phyloP scores from a whole-genome alignment of 2,113 vertebrate genomes.

The Poeciliopsis occidentalis region DNA sequence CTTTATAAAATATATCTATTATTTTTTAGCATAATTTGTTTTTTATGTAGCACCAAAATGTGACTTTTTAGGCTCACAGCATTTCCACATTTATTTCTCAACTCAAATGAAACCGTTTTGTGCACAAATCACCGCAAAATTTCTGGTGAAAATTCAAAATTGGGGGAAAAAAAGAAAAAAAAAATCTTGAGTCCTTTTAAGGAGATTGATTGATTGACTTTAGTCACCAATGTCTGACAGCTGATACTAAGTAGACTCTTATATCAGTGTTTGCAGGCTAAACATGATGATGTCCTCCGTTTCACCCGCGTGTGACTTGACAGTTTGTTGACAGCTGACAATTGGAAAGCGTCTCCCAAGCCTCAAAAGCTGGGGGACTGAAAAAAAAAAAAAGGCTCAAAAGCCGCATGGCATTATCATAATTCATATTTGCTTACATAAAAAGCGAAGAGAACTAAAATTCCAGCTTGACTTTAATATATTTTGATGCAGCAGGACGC shows the following conservation, averaged over 20 bases:
- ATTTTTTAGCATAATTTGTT: neutral
- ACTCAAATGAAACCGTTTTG: neutral
- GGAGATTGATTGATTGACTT: neutral
- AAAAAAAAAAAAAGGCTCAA: neutral
- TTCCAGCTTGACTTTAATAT: neutral
- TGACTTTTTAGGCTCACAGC: neutral
- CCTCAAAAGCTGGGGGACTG: neutral
- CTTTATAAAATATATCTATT: neutral
- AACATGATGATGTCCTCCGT: constrained; percentile 10
- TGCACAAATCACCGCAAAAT: neutral
- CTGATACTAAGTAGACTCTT: neutral
- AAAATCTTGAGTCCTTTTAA: neutral
- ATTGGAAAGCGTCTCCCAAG: constrained; percentile 1
- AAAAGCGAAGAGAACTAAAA: neutral
- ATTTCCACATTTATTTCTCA: neutral
- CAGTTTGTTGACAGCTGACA: constrained; percentile 8
- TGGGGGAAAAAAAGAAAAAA: neutral
- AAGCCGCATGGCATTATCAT: neutral
- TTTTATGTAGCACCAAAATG: neutral
- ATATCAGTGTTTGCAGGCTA: neutral
- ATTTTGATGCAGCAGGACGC: neutral
- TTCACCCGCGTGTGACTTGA: neutral
- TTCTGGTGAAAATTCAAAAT: neutral
- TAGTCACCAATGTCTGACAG: constrained; percentile 5
- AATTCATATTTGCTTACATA: constrained; percentile 4